A percentile compares a stretch with the other conserved stretches of the same genome.
Conservation (phyloP, 2,888 invertebrate species). For the Pomacea canaliculata region DNA sequence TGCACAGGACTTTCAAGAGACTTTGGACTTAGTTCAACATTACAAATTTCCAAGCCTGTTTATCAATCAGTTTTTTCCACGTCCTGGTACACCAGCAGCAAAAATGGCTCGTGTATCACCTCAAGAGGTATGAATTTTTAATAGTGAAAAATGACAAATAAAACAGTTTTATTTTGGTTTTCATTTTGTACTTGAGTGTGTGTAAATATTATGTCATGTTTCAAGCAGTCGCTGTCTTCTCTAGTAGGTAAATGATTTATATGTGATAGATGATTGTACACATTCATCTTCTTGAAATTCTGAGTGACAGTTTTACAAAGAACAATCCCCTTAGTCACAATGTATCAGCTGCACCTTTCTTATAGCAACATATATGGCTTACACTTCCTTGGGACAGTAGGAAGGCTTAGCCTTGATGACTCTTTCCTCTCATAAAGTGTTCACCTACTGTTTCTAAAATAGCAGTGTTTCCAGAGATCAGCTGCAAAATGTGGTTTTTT, state of each 20-base stretch:
- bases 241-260: not conserved
- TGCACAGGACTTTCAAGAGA: conserved; percentile 85
- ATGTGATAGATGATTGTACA: too few relatives aligned
- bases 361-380: too few relatives aligned
- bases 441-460: too few relatives aligned
- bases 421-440: too few relatives aligned
- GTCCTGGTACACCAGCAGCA: conserved; percentile 97
- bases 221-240: not conserved
- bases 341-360: too few relatives aligned
- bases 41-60: conserved; percentile 94
- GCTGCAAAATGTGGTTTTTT: too few relatives aligned
- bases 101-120: conserved; percentile 86
- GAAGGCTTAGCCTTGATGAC: too few relatives aligned
- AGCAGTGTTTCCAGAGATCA: too few relatives aligned
- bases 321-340: too few relatives aligned
- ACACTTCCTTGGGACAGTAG: too few relatives aligned
- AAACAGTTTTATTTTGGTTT: not conserved
- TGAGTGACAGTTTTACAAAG: too few relatives aligned
- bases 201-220: not conserved
- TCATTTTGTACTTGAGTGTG: not conserved
- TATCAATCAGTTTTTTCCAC: conserved; percentile 97
- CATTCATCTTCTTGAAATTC: too few relatives aligned
- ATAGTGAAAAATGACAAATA: not conserved
- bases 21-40: conserved; percentile 84
- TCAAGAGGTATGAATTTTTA: conserved; percentile 73